Evolutionary conservation across 2,797 vertebrate species (phyloP).

Genomic region (Carapus acus): DNA sequence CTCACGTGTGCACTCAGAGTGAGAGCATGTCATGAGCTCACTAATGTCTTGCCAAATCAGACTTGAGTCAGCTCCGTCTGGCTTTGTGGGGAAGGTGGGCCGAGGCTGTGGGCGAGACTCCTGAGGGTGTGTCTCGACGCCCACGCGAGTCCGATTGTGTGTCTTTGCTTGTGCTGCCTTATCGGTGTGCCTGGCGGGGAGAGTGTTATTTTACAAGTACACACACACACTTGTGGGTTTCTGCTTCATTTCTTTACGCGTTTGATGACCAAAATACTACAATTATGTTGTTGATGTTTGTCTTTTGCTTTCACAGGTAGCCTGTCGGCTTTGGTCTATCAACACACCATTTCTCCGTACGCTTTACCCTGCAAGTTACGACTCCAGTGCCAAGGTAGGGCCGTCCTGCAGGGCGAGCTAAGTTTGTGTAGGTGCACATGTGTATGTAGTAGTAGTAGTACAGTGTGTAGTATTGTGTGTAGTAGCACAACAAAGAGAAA

Average conservation of each 20-base stretch:
- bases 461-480: too few species aligned
- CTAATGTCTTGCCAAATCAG: constrained; percentile 2
- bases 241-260: too few species aligned
- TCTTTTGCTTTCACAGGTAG: constrained; percentile 78
- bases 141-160: constrained; percentile 6
- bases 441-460: too few species aligned
- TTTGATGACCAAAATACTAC: too few species aligned
- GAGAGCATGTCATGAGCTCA: constrained; percentile 1
- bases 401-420: background rate
- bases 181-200: background rate
- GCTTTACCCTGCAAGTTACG: constrained; percentile 80
- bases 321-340: constrained; percentile 88
- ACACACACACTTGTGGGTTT: too few species aligned
- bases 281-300: too few species aligned
- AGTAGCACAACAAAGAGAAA: background rate
- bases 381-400: constrained; percentile 73
- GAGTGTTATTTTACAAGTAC: too few species aligned
- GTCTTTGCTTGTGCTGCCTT: background rate
- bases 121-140: constrained; percentile 26
- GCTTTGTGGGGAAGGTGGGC: constrained; percentile 10
- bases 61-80: constrained; percentile 43
- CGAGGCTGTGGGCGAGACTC: constrained; percentile 3
- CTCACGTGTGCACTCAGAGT: background rate
- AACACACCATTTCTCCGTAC: constrained; percentile 79
- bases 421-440: constrained; percentile 3